A percentile compares a stretch with the other conserved stretches of the same genome.
These are phyloP conservation scores for Pammene aurita DNA, from an alignment of 2,888 invertebrate genomes.

Conservation along the genomic window DNA sequence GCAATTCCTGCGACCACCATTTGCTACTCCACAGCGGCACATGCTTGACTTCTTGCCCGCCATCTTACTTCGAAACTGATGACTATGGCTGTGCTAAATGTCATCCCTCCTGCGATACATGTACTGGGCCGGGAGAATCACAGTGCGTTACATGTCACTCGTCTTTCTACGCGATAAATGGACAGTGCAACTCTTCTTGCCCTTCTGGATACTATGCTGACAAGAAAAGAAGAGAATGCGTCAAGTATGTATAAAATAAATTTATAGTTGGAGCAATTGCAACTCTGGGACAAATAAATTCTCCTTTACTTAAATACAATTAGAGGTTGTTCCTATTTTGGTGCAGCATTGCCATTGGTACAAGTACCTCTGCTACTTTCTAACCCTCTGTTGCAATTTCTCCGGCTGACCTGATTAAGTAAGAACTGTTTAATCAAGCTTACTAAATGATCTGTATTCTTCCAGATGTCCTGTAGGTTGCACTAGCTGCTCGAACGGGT, in stretches of 20 bases:
- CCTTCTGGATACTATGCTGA: conserved; percentile 90
- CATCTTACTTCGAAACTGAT: conserved; percentile 92
- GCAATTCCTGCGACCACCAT: conserved; percentile 94
- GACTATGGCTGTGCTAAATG: conserved; percentile 93
- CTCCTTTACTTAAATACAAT: too few species aligned
- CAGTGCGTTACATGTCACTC: conserved; percentile 92
- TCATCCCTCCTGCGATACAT: conserved; percentile 91
- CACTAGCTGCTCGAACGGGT: conserved; percentile 87
- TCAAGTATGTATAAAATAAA: conserved; percentile 74
- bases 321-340: too few species aligned
- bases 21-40: conserved; percentile 91
- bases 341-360: too few species aligned
- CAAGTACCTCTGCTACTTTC: too few species aligned
- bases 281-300: too few species aligned
- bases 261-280: background rate
- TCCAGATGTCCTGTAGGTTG: conserved; percentile 89
- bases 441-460: conserved; percentile 29
- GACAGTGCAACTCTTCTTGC: conserved; percentile 88
- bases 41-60: conserved; percentile 92
- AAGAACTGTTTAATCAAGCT: background rate
- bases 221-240: conserved; percentile 90
- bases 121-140: conserved; percentile 88
- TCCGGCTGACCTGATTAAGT: background rate
- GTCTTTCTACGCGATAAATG: conserved; percentile 87
- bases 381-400: too few species aligned